Evolutionary conservation across 2,797 vertebrate genomes (phyloP).

Genomic region (Tenualosa thibaudeaui): DNA sequence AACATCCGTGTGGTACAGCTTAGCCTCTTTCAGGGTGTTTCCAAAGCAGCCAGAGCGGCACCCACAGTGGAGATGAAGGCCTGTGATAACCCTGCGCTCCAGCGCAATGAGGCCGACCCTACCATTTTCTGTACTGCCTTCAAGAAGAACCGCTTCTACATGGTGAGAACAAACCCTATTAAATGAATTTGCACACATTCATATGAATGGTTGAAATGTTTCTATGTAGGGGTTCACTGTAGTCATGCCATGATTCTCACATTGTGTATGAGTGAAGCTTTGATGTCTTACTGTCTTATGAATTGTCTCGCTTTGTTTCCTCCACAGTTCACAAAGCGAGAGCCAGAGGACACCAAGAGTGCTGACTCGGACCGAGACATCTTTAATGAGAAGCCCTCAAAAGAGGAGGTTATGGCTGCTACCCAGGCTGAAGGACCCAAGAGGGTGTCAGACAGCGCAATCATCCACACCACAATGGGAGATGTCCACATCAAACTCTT

Average conservation of each 20-base stretch:
- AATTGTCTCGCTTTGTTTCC: background rate
- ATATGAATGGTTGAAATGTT: background rate
- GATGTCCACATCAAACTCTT: constrained; percentile 97
- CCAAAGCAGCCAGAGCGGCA: constrained; percentile 83
- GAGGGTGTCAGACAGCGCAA: constrained; percentile 95
- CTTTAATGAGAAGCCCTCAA: constrained; percentile 98
- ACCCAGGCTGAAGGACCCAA: constrained; percentile 98
- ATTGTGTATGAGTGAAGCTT: background rate
- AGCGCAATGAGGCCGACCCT: constrained; percentile 86
- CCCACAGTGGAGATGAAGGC: constrained; percentile 98
- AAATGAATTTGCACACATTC: background rate
- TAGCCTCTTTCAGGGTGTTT: constrained; percentile 91
- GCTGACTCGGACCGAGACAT: constrained; percentile 97
- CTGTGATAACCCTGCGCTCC: constrained; percentile 93
- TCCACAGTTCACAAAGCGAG: constrained; percentile 85
- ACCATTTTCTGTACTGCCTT: constrained; percentile 94
- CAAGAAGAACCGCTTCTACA: constrained; percentile 98
- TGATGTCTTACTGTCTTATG: background rate
- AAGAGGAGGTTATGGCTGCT: constrained; percentile 99
- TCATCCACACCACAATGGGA: constrained; percentile 98
- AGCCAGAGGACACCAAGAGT: constrained; percentile 96
- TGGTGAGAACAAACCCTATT: constrained; percentile 72
- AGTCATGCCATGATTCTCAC: background rate
- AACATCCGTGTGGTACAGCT: constrained; percentile 93
- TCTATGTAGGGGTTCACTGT: background rate